Percentiles rank a stretch among this genome's conserved stretches.
Conservation (phyloP, 1,140 invertebrate species). For the Batillaria attramentaria region DNA sequence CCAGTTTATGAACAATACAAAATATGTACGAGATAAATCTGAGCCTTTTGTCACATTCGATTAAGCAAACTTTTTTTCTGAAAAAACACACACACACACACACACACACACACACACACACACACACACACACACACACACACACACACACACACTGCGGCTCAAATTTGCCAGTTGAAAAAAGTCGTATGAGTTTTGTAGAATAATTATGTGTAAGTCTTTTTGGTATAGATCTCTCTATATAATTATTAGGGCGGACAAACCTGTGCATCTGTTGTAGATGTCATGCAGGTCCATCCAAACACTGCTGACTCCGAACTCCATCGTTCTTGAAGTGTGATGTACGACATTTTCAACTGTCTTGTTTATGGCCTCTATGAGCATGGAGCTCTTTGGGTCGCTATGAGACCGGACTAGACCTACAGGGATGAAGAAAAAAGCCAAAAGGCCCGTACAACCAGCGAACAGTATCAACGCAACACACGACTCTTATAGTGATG, state of each 20-base stretch:
- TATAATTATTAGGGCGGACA: neutral
- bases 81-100: neutral
- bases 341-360: too few relatives aligned
- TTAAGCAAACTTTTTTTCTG: neutral
- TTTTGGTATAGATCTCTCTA: neutral
- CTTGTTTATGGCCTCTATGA: too few relatives aligned
- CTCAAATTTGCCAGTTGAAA: neutral
- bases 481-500: too few relatives aligned
- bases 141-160: constrained; percentile 21
- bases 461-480: neutral
- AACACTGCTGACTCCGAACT: too few relatives aligned
- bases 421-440: too few relatives aligned
- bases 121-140: constrained; percentile 19
- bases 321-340: too few relatives aligned
- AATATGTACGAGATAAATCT: neutral
- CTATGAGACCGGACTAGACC: neutral
- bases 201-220: neutral
- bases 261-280: too few relatives aligned
- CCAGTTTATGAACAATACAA: neutral
- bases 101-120: neutral
- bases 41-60: neutral
- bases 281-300: too few relatives aligned
- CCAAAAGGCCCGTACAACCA: neutral
- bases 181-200: neutral
- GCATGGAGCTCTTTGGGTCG: too few relatives aligned